Percentiles rank a stretch among this genome's conserved stretches.
Evolutionary conservation across 2,113 vertebrate genomes (phyloP).

Genomic region (Paramisgurnus dabryanus): DNA sequence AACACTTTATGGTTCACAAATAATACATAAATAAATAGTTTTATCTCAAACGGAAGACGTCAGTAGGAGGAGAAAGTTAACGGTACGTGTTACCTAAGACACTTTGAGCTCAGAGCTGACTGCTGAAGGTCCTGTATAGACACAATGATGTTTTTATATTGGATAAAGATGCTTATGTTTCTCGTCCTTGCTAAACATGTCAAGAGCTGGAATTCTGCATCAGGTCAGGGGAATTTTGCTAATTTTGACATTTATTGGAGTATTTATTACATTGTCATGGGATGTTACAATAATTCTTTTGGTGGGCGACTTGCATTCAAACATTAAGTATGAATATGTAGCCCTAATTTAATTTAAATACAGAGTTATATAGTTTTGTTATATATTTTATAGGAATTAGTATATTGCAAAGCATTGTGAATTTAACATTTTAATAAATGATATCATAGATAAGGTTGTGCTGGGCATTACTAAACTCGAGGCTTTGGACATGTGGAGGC

Average conservation of each 20-base stretch:
- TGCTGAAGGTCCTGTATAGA: neutral
- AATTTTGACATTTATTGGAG: neutral
- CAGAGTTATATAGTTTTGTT: too few relatives aligned
- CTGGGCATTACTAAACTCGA: neutral
- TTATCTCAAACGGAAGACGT: slow-evolving; percentile 8
- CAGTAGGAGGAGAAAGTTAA: slow-evolving; percentile 6
- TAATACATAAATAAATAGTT: neutral
- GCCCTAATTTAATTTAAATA: too few relatives aligned
- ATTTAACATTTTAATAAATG: neutral
- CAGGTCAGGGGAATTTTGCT: slow-evolving; percentile 9
- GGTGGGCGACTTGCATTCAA: too few relatives aligned
- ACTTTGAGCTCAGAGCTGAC: neutral
- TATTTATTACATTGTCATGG: neutral
- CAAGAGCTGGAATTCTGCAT: neutral
- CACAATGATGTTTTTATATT: neutral
- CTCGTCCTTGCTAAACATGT: neutral
- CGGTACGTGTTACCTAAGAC: neutral
- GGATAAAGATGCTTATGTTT: neutral
- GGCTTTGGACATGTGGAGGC: slow-evolving; percentile 19
- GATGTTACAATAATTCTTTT: too few relatives aligned
- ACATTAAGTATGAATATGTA: too few relatives aligned
- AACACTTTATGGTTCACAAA: neutral
- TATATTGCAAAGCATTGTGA: neutral
- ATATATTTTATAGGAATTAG: too few relatives aligned
- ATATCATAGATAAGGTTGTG: neutral